Evolutionary conservation across 2,888 invertebrate species (phyloP).

Genomic region (Anodontia alba): DNA sequence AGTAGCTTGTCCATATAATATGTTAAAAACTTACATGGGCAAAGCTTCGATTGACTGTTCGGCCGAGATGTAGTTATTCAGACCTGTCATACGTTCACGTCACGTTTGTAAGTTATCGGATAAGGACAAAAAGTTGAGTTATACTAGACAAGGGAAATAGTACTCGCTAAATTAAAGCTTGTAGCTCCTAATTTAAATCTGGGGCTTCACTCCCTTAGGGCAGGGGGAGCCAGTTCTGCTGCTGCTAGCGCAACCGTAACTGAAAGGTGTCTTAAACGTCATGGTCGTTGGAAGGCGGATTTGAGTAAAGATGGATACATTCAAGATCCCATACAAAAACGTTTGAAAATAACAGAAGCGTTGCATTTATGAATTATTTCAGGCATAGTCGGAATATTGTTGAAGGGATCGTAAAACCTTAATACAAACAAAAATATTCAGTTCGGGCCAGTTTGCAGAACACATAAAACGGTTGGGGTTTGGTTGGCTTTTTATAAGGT

Average conservation of each 20-base stretch:
- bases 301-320: conserved; percentile 53
- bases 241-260: conserved; percentile 46
- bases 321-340: conserved; percentile 39
- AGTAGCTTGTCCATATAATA: conserved; percentile 50
- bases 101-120: conserved; percentile 38
- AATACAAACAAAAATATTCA: neutral
- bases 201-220: conserved; percentile 50
- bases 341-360: conserved; percentile 34
- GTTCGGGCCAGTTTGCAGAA: neutral
- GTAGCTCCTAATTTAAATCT: conserved; percentile 32
- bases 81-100: conserved; percentile 40
- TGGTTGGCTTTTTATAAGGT: neutral
- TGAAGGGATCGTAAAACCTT: neutral
- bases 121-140: conserved; percentile 51
- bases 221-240: conserved; percentile 43
- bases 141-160: conserved; percentile 45
- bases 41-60: conserved; percentile 1
- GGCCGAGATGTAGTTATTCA: conserved; percentile 44
- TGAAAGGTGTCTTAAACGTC: conserved; percentile 47
- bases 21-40: conserved; percentile 44
- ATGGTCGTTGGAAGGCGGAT: conserved; percentile 50
- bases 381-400: neutral
- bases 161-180: conserved; percentile 31
- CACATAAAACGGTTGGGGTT: neutral
- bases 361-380: conserved; percentile 25